A percentile compares a stretch with the other conserved stretches of the same genome.
Evolutionary conservation across 2,888 invertebrate species (phyloP).

Genomic region (Augiades crinisus): DNA sequence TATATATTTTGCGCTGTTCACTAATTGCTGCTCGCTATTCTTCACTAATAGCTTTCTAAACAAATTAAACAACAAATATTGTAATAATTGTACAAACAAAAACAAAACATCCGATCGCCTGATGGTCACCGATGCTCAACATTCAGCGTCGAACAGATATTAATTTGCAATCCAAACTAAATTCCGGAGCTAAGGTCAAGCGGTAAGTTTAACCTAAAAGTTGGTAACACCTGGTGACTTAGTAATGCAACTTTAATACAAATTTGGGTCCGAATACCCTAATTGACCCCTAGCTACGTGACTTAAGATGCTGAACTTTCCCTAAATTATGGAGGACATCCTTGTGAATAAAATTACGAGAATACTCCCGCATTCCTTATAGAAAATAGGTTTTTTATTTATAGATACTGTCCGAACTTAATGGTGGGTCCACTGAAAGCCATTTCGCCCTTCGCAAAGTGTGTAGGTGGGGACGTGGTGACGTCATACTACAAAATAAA

Average conservation of each 20-base stretch:
- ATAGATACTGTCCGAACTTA: too few species aligned
- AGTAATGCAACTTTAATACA: constrained; percentile 27
- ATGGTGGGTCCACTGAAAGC: too few species aligned
- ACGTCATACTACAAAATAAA: too few species aligned
- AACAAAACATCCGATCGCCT: not conserved
- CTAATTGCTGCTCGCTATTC: too few species aligned
- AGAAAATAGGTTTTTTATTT: too few species aligned
- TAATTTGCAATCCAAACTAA: constrained; percentile 30
- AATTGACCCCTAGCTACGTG: constrained; percentile 7
- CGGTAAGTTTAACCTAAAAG: constrained; percentile 21
- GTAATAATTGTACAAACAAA: not conserved
- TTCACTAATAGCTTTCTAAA: too few species aligned
- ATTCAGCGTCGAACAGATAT: constrained; percentile 31
- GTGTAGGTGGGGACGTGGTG: too few species aligned
- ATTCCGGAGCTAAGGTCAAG: constrained; percentile 19
- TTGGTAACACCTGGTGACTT: constrained; percentile 28
- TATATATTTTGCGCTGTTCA: too few species aligned
- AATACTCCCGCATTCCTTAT: not conserved
- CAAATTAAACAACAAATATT: too few species aligned
- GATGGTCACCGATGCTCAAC: not conserved
- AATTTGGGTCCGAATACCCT: constrained; percentile 13
- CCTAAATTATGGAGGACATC: not conserved
- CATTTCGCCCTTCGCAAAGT: too few species aligned
- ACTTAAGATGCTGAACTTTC: constrained; percentile 4
- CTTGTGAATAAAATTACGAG: not conserved